Evolutionary conservation across 1,140 invertebrate genomes (phyloP).

Genomic region (Penaeus indicus): DNA sequence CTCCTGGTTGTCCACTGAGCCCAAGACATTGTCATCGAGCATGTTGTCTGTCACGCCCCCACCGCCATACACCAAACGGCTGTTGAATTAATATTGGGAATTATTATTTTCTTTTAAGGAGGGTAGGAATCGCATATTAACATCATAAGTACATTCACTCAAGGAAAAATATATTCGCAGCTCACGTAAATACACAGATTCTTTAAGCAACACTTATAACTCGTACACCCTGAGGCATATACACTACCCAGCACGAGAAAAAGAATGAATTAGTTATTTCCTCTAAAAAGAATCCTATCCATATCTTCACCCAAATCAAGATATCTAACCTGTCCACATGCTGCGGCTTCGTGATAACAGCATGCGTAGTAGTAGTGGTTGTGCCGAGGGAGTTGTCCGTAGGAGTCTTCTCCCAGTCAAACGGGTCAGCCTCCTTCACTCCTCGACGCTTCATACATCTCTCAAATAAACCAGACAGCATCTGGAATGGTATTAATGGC

Average conservation of each 20-base stretch:
- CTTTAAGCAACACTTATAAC: too few species aligned
- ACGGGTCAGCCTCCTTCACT: conserved; percentile 89
- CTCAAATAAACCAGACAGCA: conserved; percentile 89
- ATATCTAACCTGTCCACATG: conserved; percentile 63
- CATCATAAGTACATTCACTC: too few species aligned
- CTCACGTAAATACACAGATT: too few species aligned
- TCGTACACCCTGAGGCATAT: too few species aligned
- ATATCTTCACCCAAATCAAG: too few species aligned
- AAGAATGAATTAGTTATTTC: too few species aligned
- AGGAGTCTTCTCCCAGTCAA: conserved; percentile 92
- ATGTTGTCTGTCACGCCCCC: conserved; percentile 73
- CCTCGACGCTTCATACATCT: conserved; percentile 94
- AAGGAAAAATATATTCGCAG: too few species aligned
- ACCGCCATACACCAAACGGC: conserved; percentile 70
- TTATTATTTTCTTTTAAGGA: neutral
- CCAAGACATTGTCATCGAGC: conserved; percentile 71
- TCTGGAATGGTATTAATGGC: conserved; percentile 70
- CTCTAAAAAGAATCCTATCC: too few species aligned
- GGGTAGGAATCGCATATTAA: too few species aligned
- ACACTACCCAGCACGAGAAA: too few species aligned
- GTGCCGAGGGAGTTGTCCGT: conserved; percentile 68
- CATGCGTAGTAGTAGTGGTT: conserved; percentile 67
- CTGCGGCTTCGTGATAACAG: conserved; percentile 66
- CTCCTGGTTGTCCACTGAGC: conserved; percentile 79
- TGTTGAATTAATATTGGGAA: conserved; percentile 67